Conservation (phyloP, 2,888 invertebrate genomes). For the Parelbella ahira region DNA sequence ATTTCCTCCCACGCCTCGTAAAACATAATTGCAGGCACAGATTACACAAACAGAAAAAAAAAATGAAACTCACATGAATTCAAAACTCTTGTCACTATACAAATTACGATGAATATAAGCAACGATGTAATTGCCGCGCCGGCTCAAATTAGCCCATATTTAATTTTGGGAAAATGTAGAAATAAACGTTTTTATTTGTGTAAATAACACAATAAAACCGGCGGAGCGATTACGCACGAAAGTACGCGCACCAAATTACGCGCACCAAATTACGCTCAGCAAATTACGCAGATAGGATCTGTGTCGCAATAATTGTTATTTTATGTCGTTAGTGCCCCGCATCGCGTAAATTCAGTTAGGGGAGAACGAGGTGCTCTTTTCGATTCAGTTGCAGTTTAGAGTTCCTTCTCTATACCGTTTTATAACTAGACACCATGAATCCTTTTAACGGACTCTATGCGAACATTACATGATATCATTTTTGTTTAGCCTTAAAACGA, state of each 20-base stretch:
- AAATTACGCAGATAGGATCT: slow-evolving; percentile 76
- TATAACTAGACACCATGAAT: too few species aligned
- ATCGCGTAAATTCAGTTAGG: slow-evolving; percentile 78
- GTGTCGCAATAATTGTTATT: slow-evolving; percentile 75
- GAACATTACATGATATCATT: too few species aligned
- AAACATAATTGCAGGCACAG: slow-evolving; percentile 51
- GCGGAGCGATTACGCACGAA: slow-evolving; percentile 53
- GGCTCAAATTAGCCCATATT: slow-evolving; percentile 74
- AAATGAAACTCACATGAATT: slow-evolving; percentile 46
- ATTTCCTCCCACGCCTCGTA: slow-evolving; percentile 56
- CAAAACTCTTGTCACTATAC: slow-evolving; percentile 44
- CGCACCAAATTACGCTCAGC: slow-evolving; percentile 64
- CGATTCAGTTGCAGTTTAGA: slow-evolving; percentile 52
- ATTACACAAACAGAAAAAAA: slow-evolving; percentile 45
- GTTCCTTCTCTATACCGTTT: too few species aligned
- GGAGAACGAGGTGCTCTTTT: slow-evolving; percentile 54
- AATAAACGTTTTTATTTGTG: slow-evolving; percentile 81
- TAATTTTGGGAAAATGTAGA: slow-evolving; percentile 80
- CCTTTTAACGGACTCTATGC: too few species aligned
- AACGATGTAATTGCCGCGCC: slow-evolving; percentile 66
- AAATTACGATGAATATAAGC: slow-evolving; percentile 44
- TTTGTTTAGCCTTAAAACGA: too few species aligned
- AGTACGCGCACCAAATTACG: slow-evolving; percentile 57
- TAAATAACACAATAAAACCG: slow-evolving; percentile 80
- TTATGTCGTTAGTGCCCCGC: slow-evolving; percentile 70